Percentiles rank a stretch among this genome's conserved stretches.
phyloP scores from a whole-genome alignment of 1,140 invertebrate species.

The Metopolophium dirhodum region DNA sequence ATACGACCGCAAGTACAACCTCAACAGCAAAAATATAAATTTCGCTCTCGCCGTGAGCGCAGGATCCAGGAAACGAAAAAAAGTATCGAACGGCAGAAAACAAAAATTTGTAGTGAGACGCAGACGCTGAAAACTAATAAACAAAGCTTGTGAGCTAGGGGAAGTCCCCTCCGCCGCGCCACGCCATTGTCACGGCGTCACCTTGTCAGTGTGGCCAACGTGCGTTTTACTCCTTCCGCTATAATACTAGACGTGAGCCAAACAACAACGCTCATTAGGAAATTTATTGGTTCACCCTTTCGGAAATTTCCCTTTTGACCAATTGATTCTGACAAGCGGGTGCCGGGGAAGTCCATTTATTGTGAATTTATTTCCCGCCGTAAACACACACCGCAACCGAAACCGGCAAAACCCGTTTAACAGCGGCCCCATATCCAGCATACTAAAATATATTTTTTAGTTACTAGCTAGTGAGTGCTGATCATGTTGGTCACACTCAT shows the following conservation, averaged over 20 bases:
- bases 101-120: not conserved
- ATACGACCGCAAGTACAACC: not conserved
- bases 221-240: not conserved
- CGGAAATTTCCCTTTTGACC: too few relatives aligned
- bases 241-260: not conserved
- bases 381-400: not conserved
- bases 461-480: not conserved
- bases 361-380: too few relatives aligned
- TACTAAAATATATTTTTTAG: not conserved
- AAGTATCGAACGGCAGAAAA: not conserved
- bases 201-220: constrained; percentile 13
- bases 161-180: not conserved
- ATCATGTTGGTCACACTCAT: constrained; percentile 27
- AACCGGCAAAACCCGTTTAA: not conserved
- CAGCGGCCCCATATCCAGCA: not conserved
- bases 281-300: not conserved
- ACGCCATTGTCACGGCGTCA: constrained; percentile 29
- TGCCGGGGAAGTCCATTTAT: too few relatives aligned
- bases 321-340: too few relatives aligned
- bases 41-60: not conserved
- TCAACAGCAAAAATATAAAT: not conserved
- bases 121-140: constrained; percentile 47
- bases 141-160: constrained; percentile 15
- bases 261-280: not conserved
- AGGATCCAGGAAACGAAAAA: not conserved